Evolutionary conservation across 1,140 invertebrate genomes (phyloP), one percentile per base, ranked within the genome.

Genomic region (Conopomorpha cramerella): DNA sequence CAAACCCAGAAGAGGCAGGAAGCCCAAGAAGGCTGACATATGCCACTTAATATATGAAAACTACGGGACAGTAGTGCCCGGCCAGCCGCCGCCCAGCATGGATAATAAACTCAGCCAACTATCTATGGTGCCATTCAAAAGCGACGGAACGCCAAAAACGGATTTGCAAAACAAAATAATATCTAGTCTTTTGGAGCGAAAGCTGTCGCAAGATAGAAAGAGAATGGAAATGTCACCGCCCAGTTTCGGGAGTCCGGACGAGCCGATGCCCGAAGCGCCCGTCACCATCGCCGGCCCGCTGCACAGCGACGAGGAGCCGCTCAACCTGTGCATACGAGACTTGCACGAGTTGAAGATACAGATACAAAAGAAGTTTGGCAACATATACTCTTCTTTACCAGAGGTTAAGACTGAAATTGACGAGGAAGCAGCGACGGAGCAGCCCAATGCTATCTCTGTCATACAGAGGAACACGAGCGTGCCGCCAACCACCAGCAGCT

Each of bases 21-120:
- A 94, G 46, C 92, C 91, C 1, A 93, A 93, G 50, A 93, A 92
- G 52, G 90, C 90, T 0, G 91, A 94, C 54, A 93, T 93, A 41
- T 93, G 91, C 46, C 91, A 93, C 51, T 68, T 94, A n/a, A 93
- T 93, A 46, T 92, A 92, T 54, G 93, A 93, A 48, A 93, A 93
- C 56, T 93, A 93, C 50, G 91, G 90, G 0, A 92, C 88, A 0
- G 89, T 91, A n/a, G 81, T 90, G 14, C 87, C 88, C 0, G 85
- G 86, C 0, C 86, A 85, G 16, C 85, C 85, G 0, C 82, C 84
- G 10, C 80, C 82, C 18, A 16, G 48, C 3, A 60, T 58, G 8
- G 68, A 52, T 18, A 41, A 72, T 0, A 44, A 45, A 16, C 17
- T 44, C 12, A 57, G 46, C 16, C 47, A 48, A 6, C 34, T 47